Base-by-base conservation (phyloP, 1,140 invertebrate species). In the Rhopalosiphum padi region DNA sequence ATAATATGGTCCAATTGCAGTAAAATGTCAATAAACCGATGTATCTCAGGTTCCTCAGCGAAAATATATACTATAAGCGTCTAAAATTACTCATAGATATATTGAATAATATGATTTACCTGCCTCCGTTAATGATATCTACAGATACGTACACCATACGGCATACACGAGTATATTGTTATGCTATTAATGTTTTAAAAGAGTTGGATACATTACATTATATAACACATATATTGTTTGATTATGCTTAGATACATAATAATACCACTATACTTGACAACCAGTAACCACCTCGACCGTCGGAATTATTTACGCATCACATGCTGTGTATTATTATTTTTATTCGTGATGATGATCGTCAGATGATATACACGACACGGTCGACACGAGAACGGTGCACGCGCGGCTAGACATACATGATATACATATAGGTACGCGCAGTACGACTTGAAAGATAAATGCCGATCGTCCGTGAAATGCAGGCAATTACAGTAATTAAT, bases 401-500 rank as follows among this genome's bases (percentile, higher is more conserved):
- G 25, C 25, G 25, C 5, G 25, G 23, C 41, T n/a, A 35, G 18
- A 15, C 30, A 77, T 11, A 9, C 3, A 68, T 25, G n/a, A n/a
- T n/a, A n/a, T n/a, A n/a, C n/a, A 4, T 30, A 30, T 51, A 51
- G 11, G 1, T 48, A 21, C 43, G 85, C 9, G 30, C 30, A n/a
- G 18, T 48, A 43, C 25, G 89, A 90, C 89, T 90, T 90, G 23
- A 89, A 55, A 89, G 51, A 55, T 55, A 55, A 51, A 21, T 48
- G 88, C 22, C 37, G 60, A 68, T 85, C 11, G 91, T 41, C 46
- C 77, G 82, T 93, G 48, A 93, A 93, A 93, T 93, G 35, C 25
- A 18, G 18, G 77, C 82, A 93, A 93, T 86, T 86, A 85, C 51
- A 25, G 43, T 68, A n/a, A 30, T 90, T 68, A 86, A 93, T 93